These are phyloP conservation scores for Trichomalopsis sarcophagae DNA, from an alignment of 1,140 invertebrate species.

Conservation along the genomic window DNA sequence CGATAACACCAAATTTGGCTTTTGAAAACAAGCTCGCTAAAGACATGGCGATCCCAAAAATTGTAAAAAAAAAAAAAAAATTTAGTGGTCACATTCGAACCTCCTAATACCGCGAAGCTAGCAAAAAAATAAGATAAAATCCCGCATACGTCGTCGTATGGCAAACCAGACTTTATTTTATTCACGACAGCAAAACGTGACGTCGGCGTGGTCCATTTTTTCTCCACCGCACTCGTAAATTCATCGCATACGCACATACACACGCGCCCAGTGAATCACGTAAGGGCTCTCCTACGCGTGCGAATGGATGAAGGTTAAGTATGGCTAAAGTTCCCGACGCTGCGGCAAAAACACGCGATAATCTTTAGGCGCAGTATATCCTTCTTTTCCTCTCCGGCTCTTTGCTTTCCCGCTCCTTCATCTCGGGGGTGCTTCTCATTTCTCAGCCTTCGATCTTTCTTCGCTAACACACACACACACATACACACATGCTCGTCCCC, in stretches of 20 bases:
- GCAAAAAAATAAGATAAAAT: background rate
- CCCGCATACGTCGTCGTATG: background rate
- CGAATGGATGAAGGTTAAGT: conserved; percentile 28
- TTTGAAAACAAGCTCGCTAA: too few relatives aligned
- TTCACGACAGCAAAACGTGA: background rate
- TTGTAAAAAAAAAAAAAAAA: too few relatives aligned
- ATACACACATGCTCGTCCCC: too few relatives aligned
- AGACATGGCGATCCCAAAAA: too few relatives aligned
- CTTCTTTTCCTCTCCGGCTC: background rate
- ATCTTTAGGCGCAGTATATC: conserved; percentile 4
- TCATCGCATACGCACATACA: background rate
- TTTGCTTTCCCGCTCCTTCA: too few relatives aligned
- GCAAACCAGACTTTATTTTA: background rate
- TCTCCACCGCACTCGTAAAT: background rate
- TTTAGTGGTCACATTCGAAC: too few relatives aligned
- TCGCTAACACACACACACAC: too few relatives aligned
- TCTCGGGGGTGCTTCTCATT: too few relatives aligned
- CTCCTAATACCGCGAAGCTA: too few relatives aligned
- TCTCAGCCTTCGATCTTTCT: too few relatives aligned
- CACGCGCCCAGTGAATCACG: background rate
- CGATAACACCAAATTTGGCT: too few relatives aligned
- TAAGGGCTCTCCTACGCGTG: background rate
- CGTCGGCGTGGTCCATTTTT: too few relatives aligned
- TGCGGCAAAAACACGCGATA: background rate
- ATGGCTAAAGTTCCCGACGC: background rate